Percentiles rank a stretch among this genome's conserved stretches.
Conservation (phyloP, 1,140 invertebrate species). For the Aleiodes sp. region DNA sequence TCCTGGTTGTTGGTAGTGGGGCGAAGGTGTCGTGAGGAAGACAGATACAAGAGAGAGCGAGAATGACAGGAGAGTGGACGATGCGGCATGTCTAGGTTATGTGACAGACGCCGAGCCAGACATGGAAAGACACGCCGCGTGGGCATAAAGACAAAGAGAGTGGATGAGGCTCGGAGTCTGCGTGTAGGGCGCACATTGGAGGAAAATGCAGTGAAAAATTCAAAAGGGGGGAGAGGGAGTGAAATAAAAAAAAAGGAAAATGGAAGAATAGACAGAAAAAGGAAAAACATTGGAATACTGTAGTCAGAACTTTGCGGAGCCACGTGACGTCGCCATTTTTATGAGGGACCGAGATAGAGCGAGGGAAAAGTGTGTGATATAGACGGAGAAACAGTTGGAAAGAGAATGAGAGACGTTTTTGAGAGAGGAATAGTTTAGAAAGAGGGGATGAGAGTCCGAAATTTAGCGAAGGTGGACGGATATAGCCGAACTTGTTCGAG, state of each 20-base stretch:
- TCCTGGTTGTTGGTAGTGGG: too few relatives aligned
- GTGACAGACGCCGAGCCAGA: conserved; percentile 11
- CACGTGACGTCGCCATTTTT: conserved; percentile 32
- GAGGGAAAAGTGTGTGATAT: neutral
- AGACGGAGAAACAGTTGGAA: neutral
- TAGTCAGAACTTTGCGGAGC: neutral
- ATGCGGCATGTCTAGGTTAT: too few relatives aligned
- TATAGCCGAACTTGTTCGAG: neutral
- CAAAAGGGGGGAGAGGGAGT: neutral
- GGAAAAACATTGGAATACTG: neutral
- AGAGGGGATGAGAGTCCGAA: conserved; percentile 14
- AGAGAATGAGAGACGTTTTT: neutral
- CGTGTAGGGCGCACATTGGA: neutral
- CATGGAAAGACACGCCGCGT: conserved; percentile 12
- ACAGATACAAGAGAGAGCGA: too few relatives aligned
- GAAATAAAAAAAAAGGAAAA: conserved; percentile 2
- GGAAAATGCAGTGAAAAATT: neutral
- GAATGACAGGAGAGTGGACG: too few relatives aligned
- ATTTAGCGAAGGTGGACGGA: neutral
- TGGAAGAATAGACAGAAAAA: neutral
- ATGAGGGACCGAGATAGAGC: neutral
- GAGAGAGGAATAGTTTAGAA: neutral
- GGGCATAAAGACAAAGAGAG: conserved; percentile 15
- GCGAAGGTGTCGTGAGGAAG: too few relatives aligned
- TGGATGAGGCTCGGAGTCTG: too few relatives aligned